Evolutionary conservation across 2,888 invertebrate genomes (phyloP).

Genomic region (Salticus scenicus): DNA sequence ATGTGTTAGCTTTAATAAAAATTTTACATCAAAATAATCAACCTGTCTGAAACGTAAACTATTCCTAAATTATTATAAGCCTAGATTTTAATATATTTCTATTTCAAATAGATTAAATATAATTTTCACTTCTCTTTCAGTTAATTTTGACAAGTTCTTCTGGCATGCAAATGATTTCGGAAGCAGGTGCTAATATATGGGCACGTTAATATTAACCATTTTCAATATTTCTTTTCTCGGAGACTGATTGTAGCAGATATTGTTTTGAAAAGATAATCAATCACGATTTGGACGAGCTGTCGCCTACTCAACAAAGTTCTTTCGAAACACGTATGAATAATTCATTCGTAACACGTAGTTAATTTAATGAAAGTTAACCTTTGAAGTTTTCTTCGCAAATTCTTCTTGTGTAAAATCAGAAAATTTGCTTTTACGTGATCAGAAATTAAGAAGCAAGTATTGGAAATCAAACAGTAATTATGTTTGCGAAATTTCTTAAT

Average conservation of each 20-base stretch:
- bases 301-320: background rate
- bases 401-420: conserved; percentile 8
- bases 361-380: conserved; percentile 8
- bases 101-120: too few relatives aligned
- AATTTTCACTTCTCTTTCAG: too few relatives aligned
- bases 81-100: too few relatives aligned
- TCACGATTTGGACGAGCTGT: background rate
- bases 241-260: background rate
- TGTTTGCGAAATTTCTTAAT: background rate
- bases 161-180: too few relatives aligned
- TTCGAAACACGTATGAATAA: background rate
- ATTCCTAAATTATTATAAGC: too few relatives aligned
- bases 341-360: background rate
- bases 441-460: background rate
- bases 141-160: too few relatives aligned
- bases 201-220: background rate
- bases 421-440: conserved; percentile 1
- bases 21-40: too few relatives aligned
- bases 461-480: background rate
- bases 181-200: background rate
- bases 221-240: background rate
- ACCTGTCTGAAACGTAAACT: too few relatives aligned
- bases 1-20: too few relatives aligned
- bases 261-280: conserved; percentile 1
- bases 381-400: background rate